These are phyloP conservation scores for Tenrec ecaudatus DNA, from an alignment of 2,113 vertebrate genomes.

Conservation along the genomic window DNA sequence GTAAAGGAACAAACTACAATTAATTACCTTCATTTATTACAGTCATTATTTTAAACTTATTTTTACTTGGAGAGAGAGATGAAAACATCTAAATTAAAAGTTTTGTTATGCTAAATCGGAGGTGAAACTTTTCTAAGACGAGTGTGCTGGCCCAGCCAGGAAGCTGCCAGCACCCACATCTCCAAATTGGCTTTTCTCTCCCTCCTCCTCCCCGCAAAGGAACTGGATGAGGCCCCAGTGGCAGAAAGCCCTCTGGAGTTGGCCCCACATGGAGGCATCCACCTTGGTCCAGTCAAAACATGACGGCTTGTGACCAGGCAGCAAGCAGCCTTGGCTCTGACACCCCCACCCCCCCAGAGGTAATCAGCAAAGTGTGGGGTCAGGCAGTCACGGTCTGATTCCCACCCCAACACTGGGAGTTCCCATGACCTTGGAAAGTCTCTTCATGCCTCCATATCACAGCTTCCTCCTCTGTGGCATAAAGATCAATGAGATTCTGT, in stretches of 20 bases:
- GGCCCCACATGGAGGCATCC: not conserved
- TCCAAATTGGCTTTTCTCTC: rapidly evolving
- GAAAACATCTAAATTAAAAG: conserved; percentile 92
- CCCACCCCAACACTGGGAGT: not conserved
- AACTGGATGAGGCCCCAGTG: not conserved
- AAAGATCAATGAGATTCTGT: not conserved
- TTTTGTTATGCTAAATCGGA: conserved; percentile 87
- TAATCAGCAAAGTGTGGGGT: not conserved
- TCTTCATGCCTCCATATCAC: not conserved
- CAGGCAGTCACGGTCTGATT: not conserved
- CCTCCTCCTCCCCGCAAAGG: no score
- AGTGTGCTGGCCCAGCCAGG: rapidly evolving
- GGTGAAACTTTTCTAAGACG: conserved; percentile 81
- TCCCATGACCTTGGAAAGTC: not conserved
- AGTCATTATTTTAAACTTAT: conserved; percentile 93
- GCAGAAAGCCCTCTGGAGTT: not conserved
- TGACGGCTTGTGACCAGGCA: not conserved
- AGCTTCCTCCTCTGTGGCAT: not conserved
- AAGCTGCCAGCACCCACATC: not conserved
- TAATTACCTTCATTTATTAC: conserved; percentile 94
- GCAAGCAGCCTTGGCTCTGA: not conserved
- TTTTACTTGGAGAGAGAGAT: conserved; percentile 87
- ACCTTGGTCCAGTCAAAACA: not conserved
- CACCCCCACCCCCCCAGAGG: no score
- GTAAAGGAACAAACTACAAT: conserved; percentile 97